Evolutionary conservation across 1,140 invertebrate species (phyloP), one percentile per base, ranked within the genome.

Genomic region (Hermatobates lingyangjiaoensis): DNA sequence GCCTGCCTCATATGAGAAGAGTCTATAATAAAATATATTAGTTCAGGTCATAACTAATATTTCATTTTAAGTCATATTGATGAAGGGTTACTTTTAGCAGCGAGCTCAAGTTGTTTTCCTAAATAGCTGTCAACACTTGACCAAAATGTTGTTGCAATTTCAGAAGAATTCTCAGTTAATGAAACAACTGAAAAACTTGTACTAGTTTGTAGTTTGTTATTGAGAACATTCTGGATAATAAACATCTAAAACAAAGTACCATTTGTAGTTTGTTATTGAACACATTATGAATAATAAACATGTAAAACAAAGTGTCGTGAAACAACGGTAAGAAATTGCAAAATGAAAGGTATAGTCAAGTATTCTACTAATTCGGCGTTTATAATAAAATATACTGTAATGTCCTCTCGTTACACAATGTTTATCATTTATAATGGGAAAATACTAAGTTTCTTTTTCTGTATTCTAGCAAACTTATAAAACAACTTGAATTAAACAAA

Each of bases 1-100:
- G 83, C 80, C 68, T 90, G 84, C 60, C 82, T 85, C n/a, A 89
- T 72, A 58, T 81, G 78, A 40, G 75, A 70, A 0, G 24, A 59
- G 55, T 73, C 73, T 75, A 57, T 74, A 75, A 30, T 64, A 66
- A 49, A 53, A 44, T 56, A 27, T n/a, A n/a, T n/a, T n/a, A n/a
- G n/a, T n/a, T n/a, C n/a, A n/a, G n/a, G n/a, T n/a, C n/a, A n/a
- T n/a, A n/a, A n/a, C n/a, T n/a, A n/a, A n/a, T n/a, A n/a, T n/a
- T n/a, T n/a, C n/a, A n/a, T n/a, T n/a, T n/a, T n/a, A n/a, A n/a
- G n/a, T n/a, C n/a, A 55, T 18, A 47, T 61, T 65, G 69, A 65
- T 10, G 30, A 74, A 58, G 53, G 68, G 27, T 69, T 60, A 77
- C 71, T 64, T 86, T 58, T 74, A 69, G 66, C 79, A 83, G 48